A percentile compares a stretch with the other conserved stretches of the same genome.
Conservation (phyloP, 2,888 invertebrate genomes). For the Pachycephus smyrnensis region DNA sequence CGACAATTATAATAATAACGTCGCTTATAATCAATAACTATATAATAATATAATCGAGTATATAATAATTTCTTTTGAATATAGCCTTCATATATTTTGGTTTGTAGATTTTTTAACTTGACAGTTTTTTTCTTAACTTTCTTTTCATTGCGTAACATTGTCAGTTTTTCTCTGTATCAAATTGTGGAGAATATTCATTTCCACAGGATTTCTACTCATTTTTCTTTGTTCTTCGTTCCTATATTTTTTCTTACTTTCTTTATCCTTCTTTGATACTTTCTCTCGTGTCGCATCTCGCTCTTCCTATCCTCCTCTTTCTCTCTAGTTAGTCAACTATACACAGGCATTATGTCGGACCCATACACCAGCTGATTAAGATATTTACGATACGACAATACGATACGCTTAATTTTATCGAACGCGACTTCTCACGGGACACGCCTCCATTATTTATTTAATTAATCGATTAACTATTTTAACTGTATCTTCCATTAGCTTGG, state of each 20-base stretch:
- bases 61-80: neutral
- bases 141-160: neutral
- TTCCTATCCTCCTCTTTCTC: conserved; percentile 12
- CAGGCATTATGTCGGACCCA: conserved; percentile 63
- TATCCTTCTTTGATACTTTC: conserved; percentile 6
- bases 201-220: neutral
- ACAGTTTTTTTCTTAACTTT: neutral
- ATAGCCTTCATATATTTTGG: neutral
- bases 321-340: conserved; percentile 32
- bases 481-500: neutral
- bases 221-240: neutral
- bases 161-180: neutral
- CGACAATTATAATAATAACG: neutral
- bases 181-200: neutral
- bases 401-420: neutral
- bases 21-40: neutral
- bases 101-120: neutral
- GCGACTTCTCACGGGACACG: neutral
- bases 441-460: neutral
- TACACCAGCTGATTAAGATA: conserved; percentile 62
- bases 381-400: conserved; percentile 37
- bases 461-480: neutral
- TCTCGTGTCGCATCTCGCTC: conserved; percentile 9
- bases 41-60: neutral
- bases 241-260: conserved; percentile 7